These are phyloP conservation scores for Condylura cristata DNA, from an alignment of 2,113 vertebrate genomes.

Conservation along the genomic window DNA sequence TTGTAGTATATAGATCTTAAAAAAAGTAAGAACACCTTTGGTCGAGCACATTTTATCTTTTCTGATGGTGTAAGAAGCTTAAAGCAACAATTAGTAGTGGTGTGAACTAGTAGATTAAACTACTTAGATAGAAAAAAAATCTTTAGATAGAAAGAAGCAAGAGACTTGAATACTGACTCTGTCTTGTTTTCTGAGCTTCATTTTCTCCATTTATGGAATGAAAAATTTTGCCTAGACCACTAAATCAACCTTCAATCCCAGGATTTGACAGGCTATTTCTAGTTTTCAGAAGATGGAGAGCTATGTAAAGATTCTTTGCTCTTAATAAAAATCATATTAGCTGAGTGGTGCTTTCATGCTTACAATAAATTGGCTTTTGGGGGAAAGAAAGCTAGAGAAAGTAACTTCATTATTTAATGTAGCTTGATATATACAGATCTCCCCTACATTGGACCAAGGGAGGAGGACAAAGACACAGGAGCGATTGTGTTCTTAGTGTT, in stretches of 20 bases:
- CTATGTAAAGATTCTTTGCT: slow-evolving; percentile 1
- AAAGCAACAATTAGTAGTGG: neutral
- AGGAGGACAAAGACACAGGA: neutral
- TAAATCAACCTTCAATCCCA: neutral
- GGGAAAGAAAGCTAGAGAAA: neutral
- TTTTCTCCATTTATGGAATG: slow-evolving; percentile 18
- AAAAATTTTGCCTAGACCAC: neutral
- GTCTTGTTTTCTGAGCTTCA: neutral
- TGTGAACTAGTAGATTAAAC: neutral
- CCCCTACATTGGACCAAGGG: neutral
- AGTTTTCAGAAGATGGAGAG: neutral
- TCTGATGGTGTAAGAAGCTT: neutral
- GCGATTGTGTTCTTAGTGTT: neutral
- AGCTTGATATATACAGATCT: slow-evolving; percentile 25
- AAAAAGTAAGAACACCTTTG: neutral
- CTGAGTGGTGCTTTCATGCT: neutral
- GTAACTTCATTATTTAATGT: slow-evolving; percentile 20
- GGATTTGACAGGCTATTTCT: neutral
- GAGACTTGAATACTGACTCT: neutral
- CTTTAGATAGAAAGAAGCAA: neutral
- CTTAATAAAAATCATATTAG: slow-evolving; percentile 20
- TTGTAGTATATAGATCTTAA: neutral
- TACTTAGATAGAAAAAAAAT: neutral
- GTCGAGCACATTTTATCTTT: neutral
- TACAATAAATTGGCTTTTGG: neutral